phyloP scores from a whole-genome alignment of 2,888 invertebrate genomes.

The Eilema caniola region DNA sequence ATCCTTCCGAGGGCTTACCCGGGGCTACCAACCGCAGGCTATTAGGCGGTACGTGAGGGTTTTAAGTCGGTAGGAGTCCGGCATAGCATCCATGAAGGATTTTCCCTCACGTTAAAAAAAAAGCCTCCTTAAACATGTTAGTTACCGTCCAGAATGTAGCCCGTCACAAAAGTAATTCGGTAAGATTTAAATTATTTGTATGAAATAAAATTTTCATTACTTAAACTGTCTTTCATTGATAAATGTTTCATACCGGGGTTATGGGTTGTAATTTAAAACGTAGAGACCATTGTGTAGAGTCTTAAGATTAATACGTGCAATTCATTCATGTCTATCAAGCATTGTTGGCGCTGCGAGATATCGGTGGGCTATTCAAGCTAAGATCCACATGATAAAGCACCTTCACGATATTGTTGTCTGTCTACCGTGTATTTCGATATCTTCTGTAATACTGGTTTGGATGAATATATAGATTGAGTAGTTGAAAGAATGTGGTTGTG shows the following conservation, averaged over 20 bases:
- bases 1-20: too few relatives aligned
- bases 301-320: conserved; percentile 11
- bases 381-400: conserved; percentile 18
- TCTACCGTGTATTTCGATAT: background rate
- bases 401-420: background rate
- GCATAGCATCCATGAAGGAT: too few relatives aligned
- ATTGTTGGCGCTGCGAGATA: conserved; percentile 27
- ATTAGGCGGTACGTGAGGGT: too few relatives aligned
- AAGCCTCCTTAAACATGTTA: too few relatives aligned
- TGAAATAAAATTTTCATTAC: background rate
- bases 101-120: too few relatives aligned
- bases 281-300: conserved; percentile 2
- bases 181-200: background rate
- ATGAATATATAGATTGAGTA: background rate
- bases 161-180: background rate
- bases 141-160: background rate
- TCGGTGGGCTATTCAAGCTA: conserved; percentile 28
- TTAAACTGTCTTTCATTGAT: conserved; percentile 1
- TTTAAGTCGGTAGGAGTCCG: too few relatives aligned
- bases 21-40: too few relatives aligned
- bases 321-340: conserved; percentile 32
- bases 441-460: background rate
- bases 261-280: conserved; percentile 4
- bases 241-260: background rate
- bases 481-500: background rate